A percentile compares a stretch with the other conserved stretches of the same genome.
phyloP scores from a whole-genome alignment of 2,888 invertebrate species.

The Microctonus aethiopoides region DNA sequence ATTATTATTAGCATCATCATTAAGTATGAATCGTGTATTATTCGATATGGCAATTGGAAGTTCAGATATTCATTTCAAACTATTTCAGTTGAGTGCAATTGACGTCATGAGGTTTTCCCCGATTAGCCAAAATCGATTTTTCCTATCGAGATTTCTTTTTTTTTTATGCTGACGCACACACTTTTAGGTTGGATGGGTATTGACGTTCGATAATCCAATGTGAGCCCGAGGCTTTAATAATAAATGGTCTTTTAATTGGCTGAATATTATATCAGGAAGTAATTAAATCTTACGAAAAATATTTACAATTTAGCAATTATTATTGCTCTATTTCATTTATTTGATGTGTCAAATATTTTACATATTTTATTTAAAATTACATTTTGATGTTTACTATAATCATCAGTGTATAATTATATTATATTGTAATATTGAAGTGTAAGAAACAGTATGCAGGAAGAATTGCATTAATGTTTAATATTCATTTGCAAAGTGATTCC shows the following conservation, averaged over 20 bases:
- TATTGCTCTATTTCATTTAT: background rate
- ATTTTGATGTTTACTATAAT: background rate
- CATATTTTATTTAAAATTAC: background rate
- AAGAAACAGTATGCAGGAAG: too few species aligned
- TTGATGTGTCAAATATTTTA: background rate
- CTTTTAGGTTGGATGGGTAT: background rate
- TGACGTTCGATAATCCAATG: background rate
- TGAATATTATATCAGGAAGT: background rate
- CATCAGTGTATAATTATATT: background rate
- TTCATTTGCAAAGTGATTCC: background rate
- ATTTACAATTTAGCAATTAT: background rate
- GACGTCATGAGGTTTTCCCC: background rate
- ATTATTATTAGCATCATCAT: background rate
- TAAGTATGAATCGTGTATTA: background rate
- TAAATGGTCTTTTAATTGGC: background rate
- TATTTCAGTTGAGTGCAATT: background rate
- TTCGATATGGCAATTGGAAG: background rate
- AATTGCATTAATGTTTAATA: background rate
- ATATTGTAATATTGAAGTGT: too few species aligned
- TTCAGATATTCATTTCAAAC: background rate
- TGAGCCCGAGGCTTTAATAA: background rate
- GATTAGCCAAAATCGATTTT: background rate
- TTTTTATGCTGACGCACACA: background rate
- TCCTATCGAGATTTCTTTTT: background rate
- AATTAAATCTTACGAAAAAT: background rate